These are phyloP conservation scores for Pseudotriccus pelzelni DNA, from an alignment of 2,797 vertebrate species.

Conservation along the genomic window DNA sequence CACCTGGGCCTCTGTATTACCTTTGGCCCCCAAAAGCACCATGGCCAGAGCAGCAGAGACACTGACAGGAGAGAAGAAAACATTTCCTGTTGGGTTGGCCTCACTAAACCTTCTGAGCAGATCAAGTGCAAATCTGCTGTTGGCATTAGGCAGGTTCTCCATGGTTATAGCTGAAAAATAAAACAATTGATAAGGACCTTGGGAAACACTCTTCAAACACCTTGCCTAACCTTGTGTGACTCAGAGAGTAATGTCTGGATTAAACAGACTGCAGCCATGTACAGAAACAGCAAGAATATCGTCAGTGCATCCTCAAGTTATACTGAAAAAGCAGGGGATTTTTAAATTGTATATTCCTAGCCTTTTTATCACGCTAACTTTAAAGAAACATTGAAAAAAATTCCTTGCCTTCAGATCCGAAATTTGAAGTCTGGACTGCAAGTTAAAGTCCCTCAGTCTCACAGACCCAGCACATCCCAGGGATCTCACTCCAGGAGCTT, in stretches of 20 bases:
- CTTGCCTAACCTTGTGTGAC: not conserved
- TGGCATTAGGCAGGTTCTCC: constrained; percentile 79
- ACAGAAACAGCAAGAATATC: not conserved
- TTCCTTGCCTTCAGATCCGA: not conserved
- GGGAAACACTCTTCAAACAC: not conserved
- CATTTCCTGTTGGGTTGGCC: constrained; percentile 69
- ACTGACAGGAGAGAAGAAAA: constrained; percentile 89
- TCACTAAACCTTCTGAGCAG: constrained; percentile 79
- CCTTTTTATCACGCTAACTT: not conserved
- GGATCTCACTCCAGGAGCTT: not conserved
- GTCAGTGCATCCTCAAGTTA: too few species aligned
- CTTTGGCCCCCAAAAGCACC: constrained; percentile 83
- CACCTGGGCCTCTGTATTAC: constrained; percentile 82
- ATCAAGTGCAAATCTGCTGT: constrained; percentile 83
- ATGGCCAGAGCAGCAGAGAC: constrained; percentile 88
- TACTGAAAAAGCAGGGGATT: fast-evolving
- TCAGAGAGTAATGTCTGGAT: not conserved
- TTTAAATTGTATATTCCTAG: not conserved
- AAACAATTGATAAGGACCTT: not conserved
- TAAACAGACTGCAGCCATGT: not conserved
- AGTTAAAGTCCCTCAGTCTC: not conserved
- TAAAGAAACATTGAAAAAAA: not conserved
- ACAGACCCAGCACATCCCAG: not conserved
- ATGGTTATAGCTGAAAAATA: constrained; percentile 73
- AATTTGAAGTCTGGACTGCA: not conserved